Conservation (phyloP, 2,888 invertebrate genomes). For the Amphimallon solstitiale region DNA sequence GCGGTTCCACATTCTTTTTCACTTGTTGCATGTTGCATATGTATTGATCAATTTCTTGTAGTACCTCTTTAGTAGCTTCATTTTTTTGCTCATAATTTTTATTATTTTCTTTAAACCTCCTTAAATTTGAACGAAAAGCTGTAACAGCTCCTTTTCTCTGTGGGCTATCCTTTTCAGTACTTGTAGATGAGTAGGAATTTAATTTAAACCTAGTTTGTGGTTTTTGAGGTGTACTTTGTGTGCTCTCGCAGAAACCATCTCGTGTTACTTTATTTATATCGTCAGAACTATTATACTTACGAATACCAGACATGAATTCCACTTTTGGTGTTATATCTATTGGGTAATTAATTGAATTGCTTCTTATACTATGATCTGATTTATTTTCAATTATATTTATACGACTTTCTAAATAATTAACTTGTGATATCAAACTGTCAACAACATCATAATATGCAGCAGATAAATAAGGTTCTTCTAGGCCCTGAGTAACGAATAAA, state of each 20-base stretch:
- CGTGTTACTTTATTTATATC: conserved; percentile 44
- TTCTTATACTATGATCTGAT: conserved; percentile 52
- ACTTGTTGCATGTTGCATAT: conserved; percentile 53
- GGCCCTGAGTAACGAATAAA: conserved; percentile 72
- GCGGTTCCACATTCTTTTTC: conserved; percentile 45
- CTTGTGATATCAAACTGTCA: conserved; percentile 71
- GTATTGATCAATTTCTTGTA: conserved; percentile 58
- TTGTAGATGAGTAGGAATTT: conserved; percentile 53
- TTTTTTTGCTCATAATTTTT: conserved; percentile 36
- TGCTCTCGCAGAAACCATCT: conserved; percentile 49
- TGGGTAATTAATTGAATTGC: conserved; percentile 49
- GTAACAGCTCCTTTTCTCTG: background rate
- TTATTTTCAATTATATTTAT: too few species aligned
- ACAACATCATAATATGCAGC: conserved; percentile 66
- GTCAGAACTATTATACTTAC: conserved; percentile 53
- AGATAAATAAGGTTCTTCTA: conserved; percentile 60
- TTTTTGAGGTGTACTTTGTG: conserved; percentile 61
- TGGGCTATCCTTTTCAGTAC: too few species aligned
- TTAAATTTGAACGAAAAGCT: conserved; percentile 1
- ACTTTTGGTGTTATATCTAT: conserved; percentile 37
- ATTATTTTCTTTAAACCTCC: conserved; percentile 43
- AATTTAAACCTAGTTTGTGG: conserved; percentile 53
- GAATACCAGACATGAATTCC: conserved; percentile 42
- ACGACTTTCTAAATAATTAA: conserved; percentile 68
- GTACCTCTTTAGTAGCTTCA: conserved; percentile 37